Evolutionary conservation across 2,888 invertebrate species (phyloP).

Genomic region (Parasteatoda lunata): DNA sequence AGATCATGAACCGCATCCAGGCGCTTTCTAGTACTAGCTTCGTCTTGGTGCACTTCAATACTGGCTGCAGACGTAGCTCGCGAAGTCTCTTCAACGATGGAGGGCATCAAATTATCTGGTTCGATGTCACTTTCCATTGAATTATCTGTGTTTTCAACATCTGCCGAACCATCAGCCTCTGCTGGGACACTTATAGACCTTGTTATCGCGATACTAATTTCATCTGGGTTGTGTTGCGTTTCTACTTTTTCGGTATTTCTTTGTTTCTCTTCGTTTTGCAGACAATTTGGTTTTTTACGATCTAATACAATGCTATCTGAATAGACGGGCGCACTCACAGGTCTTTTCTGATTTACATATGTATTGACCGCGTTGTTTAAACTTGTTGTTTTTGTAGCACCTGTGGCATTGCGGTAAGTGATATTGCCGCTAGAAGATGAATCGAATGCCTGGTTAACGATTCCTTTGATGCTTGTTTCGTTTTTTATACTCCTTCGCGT

Average conservation of each 20-base stretch:
- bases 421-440: not conserved
- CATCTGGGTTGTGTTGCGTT: not conserved
- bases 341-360: not conserved
- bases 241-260: not conserved
- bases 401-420: not conserved
- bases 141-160: not conserved
- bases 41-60: not conserved
- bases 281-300: conserved; percentile 13
- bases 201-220: not conserved
- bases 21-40: not conserved
- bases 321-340: conserved; percentile 7
- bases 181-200: conserved; percentile 27
- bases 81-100: conserved; percentile 52
- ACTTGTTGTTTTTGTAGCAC: conserved; percentile 11
- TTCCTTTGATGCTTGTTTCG: not conserved
- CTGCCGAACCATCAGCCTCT: not conserved
- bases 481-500: not conserved
- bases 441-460: conserved; percentile 26
- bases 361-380: conserved; percentile 16
- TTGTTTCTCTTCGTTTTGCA: conserved; percentile 20
- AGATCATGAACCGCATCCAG: not conserved
- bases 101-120: conserved; percentile 36
- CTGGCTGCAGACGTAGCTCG: conserved; percentile 14
- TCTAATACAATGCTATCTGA: conserved; percentile 23
- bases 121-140: not conserved